A percentile compares a stretch with the other conserved stretches of the same genome.
These are phyloP conservation scores for Brachirus orientalis DNA, from an alignment of 2,113 vertebrate species.

Conservation along the genomic window DNA sequence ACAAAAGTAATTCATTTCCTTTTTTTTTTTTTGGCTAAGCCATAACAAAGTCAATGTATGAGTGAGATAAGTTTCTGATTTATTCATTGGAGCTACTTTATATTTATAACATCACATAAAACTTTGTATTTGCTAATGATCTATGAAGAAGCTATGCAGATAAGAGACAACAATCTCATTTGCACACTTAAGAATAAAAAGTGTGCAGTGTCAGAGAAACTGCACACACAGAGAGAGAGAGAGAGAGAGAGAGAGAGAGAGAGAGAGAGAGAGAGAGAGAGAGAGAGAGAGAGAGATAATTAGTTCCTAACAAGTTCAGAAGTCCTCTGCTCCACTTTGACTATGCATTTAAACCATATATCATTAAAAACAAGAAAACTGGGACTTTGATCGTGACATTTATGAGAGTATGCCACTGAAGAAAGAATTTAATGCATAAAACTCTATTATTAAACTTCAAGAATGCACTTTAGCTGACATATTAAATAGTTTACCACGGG, in stretches of 20 bases:
- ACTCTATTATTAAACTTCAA: slow-evolving; percentile 10
- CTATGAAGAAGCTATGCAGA: slow-evolving; percentile 9
- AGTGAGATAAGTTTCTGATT: slow-evolving; percentile 23
- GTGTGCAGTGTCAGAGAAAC: slow-evolving; percentile 8
- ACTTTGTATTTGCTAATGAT: slow-evolving; percentile 12
- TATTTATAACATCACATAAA: slow-evolving; percentile 8
- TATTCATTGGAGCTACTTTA: slow-evolving; percentile 43
- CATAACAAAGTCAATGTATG: slow-evolving; percentile 50
- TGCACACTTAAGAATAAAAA: slow-evolving; percentile 48
- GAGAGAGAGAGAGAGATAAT: slow-evolving; percentile 38
- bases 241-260: too few relatives aligned
- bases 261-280: too few relatives aligned
- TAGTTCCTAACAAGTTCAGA: slow-evolving; percentile 52
- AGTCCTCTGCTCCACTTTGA: slow-evolving; percentile 44
- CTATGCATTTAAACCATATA: slow-evolving; percentile 31
- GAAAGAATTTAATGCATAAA: slow-evolving; percentile 24
- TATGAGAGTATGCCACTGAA: slow-evolving; percentile 3
- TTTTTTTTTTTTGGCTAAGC: slow-evolving; percentile 45
- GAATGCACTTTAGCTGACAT: slow-evolving; percentile 22
- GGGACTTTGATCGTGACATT: slow-evolving; percentile 38
- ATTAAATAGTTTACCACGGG: slow-evolving; percentile 25
- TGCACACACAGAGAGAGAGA: too few relatives aligned
- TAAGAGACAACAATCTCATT: slow-evolving; percentile 20
- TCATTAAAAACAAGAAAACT: slow-evolving; percentile 43
- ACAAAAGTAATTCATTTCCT: slow-evolving; percentile 63